phyloP scores from a whole-genome alignment of 2,113 vertebrate genomes.

The Monarcha castaneiventris region DNA sequence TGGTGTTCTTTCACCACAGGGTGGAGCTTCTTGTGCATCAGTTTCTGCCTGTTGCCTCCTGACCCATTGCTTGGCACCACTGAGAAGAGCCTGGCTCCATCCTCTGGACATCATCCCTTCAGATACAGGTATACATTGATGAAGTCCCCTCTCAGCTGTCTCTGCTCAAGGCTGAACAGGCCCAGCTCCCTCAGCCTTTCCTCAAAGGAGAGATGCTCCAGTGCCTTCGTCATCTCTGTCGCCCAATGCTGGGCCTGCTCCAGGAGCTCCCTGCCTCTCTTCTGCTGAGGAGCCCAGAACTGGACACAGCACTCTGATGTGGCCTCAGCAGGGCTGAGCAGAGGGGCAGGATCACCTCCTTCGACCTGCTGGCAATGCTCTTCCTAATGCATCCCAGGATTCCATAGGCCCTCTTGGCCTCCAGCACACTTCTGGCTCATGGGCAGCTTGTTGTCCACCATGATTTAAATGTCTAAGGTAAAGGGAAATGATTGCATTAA shows the following conservation, averaged over 20 bases:
- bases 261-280: background rate
- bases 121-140: background rate
- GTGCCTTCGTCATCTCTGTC: background rate
- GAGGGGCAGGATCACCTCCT: background rate
- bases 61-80: background rate
- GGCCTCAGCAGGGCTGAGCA: background rate
- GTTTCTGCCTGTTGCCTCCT: background rate
- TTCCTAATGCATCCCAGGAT: background rate
- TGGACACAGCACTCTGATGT: background rate
- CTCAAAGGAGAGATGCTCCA: background rate
- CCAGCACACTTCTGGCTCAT: background rate
- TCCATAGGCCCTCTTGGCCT: background rate
- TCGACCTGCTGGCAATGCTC: background rate
- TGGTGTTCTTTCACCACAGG: too few relatives aligned
- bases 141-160: background rate
- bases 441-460: background rate
- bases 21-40: background rate
- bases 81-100: background rate
- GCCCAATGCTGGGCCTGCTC: rapidly evolving
- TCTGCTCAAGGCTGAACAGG: background rate
- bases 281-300: background rate
- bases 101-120: background rate
- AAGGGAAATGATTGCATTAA: background rate
- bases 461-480: background rate
- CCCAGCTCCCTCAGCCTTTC: background rate